Base-by-base conservation (phyloP, 2,113 vertebrate genomes). In the Ictidomys tridecemlineatus region DNA sequence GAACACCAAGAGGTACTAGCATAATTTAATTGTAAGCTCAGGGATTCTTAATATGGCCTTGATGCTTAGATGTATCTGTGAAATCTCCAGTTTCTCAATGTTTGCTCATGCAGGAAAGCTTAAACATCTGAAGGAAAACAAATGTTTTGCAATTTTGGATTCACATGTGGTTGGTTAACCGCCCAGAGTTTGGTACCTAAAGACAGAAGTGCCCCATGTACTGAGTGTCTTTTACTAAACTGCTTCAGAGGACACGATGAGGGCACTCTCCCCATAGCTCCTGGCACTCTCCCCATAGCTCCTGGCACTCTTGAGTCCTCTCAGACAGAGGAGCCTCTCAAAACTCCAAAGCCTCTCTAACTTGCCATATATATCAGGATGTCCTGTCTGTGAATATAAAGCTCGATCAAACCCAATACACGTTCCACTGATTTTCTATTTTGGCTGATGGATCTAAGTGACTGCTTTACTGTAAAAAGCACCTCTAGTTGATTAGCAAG, bases 61-160 rank as follows among this genome's bases (percentile, higher is more conserved):
- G 17, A 78, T 32, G 45, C 24, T 42, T 61, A 48, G 51, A 37
- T 30, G 8, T 10, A 14, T 70, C 30, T 87, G 51, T 17, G 20
- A 16, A 16, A 61, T 45, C 37, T 80, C 14, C 4, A 74, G 65
- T 34, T 30, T 58, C 26, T 93, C 39, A 88, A 10, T 22, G 37
- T 18, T 88, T 65, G 45, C 14, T 34, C 58, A 39, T 20, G 39
- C 20, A 70, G 58, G 72, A 70, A 80, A 91, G 80, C 30, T 61
- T 90, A 92, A 45, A 34, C 45, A 48, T 48, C 8, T 65, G 20
- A 94, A 94, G n/a, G 74, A 72, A 4, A 73, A 93, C 85, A 79
- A 63, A n/a, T 65, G 37, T 48, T 48, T 77, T 32, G 45, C 1
- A 6, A 45, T 85, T 80, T 37, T 30, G 72, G 30, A 77, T n/a